Conservation (phyloP, 2,888 invertebrate genomes). For the Diabrotica balteata region DNA sequence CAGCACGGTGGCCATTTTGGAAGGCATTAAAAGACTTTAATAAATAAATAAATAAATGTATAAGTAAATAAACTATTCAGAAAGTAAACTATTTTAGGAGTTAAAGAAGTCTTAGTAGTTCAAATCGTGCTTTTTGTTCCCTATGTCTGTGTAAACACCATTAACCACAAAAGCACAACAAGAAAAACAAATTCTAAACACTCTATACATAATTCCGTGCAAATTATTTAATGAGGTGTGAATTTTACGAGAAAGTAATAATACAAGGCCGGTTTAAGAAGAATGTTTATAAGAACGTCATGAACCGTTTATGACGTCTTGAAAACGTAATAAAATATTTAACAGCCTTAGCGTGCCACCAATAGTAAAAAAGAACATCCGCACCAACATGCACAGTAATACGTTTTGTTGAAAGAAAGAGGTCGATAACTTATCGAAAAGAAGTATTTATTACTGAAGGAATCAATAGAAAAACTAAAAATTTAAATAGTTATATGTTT, state of each 20-base stretch:
- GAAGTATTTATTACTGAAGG: background rate
- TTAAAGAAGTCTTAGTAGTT: no score
- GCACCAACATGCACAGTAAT: background rate
- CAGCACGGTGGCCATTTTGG: no score
- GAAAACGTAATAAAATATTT: conserved; percentile 19
- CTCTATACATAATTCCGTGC: conserved; percentile 9
- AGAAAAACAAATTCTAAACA: background rate
- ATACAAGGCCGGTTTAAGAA: conserved; percentile 12
- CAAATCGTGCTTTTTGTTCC: no score
- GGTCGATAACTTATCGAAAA: background rate
- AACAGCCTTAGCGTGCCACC: conserved; percentile 13
- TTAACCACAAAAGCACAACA: no score
- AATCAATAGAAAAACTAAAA: no score
- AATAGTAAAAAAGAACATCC: conserved; percentile 3
- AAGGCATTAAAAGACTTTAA: no score
- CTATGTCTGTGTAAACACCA: no score
- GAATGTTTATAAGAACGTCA: conserved; percentile 22
- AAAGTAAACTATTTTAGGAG: no score
- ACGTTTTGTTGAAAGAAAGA: conserved; percentile 8
- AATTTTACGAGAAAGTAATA: conserved; percentile 15
- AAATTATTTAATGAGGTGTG: conserved; percentile 18
- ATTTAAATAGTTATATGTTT: no score
- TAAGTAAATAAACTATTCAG: no score
- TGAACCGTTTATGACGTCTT: conserved; percentile 20
- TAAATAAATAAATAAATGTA: no score